Base-by-base conservation (phyloP, 2,888 invertebrate genomes). In the Pristionchus japonicus region DNA sequence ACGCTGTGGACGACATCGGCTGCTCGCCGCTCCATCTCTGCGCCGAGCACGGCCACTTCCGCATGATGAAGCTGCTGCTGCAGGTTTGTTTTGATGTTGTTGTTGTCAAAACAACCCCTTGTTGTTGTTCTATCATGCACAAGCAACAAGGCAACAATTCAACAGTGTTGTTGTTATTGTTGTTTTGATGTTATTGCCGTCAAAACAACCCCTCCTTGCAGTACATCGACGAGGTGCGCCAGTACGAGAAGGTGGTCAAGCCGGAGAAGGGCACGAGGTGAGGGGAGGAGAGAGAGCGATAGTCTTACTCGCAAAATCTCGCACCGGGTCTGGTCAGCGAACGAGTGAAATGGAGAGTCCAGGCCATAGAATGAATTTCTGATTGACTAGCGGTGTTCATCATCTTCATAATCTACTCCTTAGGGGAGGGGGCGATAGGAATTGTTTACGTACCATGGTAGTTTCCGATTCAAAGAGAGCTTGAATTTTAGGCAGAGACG, bases 21-120 rank as follows among this genome's bases (percentile, higher is more conserved):
- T 98, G 97, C 95, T 97, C 97, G 88, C 97, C 98, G 0, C 95
- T 98, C 77, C 98, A 98, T 95, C 96, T 98, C 20, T 97, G 97
- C n/a, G 97, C 97, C 0, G 97, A 97, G 92, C 94, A 95, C 89
- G 95, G 95, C 84, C 93, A 95, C 89, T 92, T 91, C 70, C 90
- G 92, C 86, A 90, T 94, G 91, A 90, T 93, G 88, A 92, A 92
- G 84, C 89, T 94, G 34, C 90, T 94, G 67, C 89, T 93, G 13
- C 92, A 93, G 90, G 93, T 93, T 27, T 77, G 86, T 88, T n/a
- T n/a, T n/a, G n/a, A n/a, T n/a, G n/a, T n/a, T n/a, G n/a, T n/a
- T n/a, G n/a, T n/a, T n/a, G n/a, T n/a, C n/a, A 49, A 20, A 49
- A 74, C 31, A 47, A 13, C n/a, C 37, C n/a, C n/a, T n/a, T n/a